Conservation (phyloP, 2,888 invertebrate species). For the Scaptomyza flava region DNA sequence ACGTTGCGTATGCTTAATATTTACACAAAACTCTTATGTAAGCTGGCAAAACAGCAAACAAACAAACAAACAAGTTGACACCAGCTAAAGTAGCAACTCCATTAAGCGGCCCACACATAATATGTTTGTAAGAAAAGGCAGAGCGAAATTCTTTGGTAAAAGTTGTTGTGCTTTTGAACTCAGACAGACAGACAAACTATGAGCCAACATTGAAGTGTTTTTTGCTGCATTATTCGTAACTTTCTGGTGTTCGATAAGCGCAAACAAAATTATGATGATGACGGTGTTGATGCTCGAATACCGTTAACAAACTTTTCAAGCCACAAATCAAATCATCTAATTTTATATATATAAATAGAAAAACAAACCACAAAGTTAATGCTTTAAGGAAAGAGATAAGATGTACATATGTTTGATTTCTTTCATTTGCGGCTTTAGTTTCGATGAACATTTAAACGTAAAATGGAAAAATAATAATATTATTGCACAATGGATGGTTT, state of each 20-base stretch:
- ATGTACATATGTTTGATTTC: not conserved
- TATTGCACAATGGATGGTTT: too few relatives aligned
- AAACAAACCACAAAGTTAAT: not conserved
- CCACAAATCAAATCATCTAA: conserved; percentile 27
- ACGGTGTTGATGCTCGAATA: conserved; percentile 48
- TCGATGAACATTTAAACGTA: too few relatives aligned
- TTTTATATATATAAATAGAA: not conserved
- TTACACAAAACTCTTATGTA: conserved; percentile 37
- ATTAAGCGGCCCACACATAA: conserved; percentile 4
- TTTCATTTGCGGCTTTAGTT: not conserved
- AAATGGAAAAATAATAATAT: too few relatives aligned
- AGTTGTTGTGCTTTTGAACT: conserved; percentile 46
- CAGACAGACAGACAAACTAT: conserved; percentile 51
- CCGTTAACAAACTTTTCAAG: conserved; percentile 49
- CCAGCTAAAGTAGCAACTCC: conserved; percentile 13
- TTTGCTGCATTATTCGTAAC: conserved; percentile 65
- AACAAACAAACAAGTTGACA: conserved; percentile 19
- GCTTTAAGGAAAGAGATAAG: not conserved
- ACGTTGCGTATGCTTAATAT: conserved; percentile 48
- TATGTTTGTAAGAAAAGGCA: not conserved
- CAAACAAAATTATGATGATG: conserved; percentile 64
- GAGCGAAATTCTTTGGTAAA: conserved; percentile 39
- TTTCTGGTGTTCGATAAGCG: conserved; percentile 69
- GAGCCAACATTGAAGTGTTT: conserved; percentile 61
- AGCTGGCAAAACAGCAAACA: conserved; percentile 16